These are phyloP conservation scores for Flexamia atlantica DNA, from an alignment of 2,888 invertebrate genomes.

Conservation along the genomic window DNA sequence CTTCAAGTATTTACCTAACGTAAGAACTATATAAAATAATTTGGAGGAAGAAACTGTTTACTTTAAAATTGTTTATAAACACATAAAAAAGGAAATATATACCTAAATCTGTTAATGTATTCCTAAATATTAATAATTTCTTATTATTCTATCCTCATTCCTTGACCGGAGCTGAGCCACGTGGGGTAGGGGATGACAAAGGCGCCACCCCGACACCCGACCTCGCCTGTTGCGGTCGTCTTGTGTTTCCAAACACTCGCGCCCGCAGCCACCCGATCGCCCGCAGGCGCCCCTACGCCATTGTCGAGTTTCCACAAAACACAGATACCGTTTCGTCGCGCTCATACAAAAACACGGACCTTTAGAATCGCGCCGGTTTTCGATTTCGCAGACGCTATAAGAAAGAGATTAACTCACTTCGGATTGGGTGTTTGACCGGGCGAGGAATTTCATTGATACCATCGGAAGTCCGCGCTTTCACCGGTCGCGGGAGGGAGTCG, in stretches of 20 bases:
- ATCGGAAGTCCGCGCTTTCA: too few relatives aligned
- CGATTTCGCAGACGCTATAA: constrained; percentile 45
- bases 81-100: too few relatives aligned
- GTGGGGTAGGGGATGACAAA: neutral
- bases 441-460: constrained; percentile 31
- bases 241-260: constrained; percentile 53
- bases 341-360: constrained; percentile 32
- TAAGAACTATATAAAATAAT: too few relatives aligned
- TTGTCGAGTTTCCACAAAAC: constrained; percentile 46
- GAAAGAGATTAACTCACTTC: constrained; percentile 37
- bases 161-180: too few relatives aligned
- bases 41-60: too few relatives aligned
- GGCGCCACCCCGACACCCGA: neutral
- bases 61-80: too few relatives aligned
- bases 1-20: too few relatives aligned
- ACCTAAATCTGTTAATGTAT: too few relatives aligned
- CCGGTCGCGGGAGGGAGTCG: too few relatives aligned
- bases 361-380: constrained; percentile 45
- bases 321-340: constrained; percentile 56
- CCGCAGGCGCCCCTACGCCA: constrained; percentile 14
- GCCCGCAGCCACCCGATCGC: constrained; percentile 32
- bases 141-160: too few relatives aligned
- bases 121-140: too few relatives aligned
- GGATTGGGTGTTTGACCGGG: constrained; percentile 16
- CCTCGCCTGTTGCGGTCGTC: constrained; percentile 21